Conservation (phyloP, 1,140 invertebrate genomes). For the Polyergus mexicanus region DNA sequence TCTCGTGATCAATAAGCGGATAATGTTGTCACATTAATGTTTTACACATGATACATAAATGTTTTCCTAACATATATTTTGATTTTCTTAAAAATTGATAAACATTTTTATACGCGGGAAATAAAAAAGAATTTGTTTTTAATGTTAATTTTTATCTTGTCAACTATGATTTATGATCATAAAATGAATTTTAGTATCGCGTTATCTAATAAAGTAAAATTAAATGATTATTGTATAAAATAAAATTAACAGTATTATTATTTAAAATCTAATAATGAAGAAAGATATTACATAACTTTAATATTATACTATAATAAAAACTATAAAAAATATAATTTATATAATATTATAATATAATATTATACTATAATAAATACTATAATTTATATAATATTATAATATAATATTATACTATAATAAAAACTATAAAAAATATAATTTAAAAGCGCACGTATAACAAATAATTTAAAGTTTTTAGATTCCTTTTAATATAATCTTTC, state of each 20-base stretch:
- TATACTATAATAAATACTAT: not conserved
- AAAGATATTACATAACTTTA: not conserved
- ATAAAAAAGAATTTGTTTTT: not conserved
- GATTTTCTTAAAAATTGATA: not conserved
- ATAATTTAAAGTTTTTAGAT: not conserved
- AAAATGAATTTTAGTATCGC: constrained; percentile 10
- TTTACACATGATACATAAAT: not conserved
- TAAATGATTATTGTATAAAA: not conserved
- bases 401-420: not conserved
- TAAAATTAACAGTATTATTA: constrained; percentile 6
- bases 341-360: no score
- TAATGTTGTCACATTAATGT: constrained; percentile 10
- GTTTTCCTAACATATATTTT: constrained; percentile 15
- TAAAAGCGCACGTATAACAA: not conserved
- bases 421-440: not conserved
- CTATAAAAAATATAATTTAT: not conserved
- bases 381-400: not conserved
- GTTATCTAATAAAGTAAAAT: constrained; percentile 22
- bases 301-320: not conserved
- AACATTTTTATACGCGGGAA: not conserved
- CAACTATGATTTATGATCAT: not conserved
- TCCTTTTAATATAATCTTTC: not conserved
- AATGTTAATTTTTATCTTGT: constrained; percentile 25
- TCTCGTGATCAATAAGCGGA: constrained; percentile 29
- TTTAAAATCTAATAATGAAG: not conserved